These are phyloP conservation scores for Ramphastos sulfuratus DNA, from an alignment of 2,113 vertebrate genomes.

Conservation along the genomic window DNA sequence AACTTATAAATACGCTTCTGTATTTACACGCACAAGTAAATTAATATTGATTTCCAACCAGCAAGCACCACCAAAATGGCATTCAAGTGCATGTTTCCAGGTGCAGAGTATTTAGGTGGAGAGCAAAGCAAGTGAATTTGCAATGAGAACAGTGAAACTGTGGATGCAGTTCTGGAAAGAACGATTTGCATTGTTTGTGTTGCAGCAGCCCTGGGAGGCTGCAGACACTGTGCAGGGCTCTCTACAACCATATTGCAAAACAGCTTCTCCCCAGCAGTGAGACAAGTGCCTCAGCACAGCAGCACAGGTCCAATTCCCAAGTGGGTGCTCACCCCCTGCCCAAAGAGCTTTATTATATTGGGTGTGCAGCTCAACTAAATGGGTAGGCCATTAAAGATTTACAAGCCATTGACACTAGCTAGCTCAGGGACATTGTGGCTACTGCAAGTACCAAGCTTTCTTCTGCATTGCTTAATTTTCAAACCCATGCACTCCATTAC, in stretches of 20 bases:
- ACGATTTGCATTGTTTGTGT: background rate
- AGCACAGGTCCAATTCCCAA: background rate
- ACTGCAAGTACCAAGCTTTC: background rate
- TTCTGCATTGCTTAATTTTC: background rate
- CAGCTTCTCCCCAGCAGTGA: background rate
- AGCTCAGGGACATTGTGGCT: background rate
- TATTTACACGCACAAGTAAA: conserved; percentile 61
- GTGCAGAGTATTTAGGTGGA: conserved; percentile 32
- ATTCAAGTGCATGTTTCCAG: conserved; percentile 60
- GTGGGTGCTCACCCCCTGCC: background rate
- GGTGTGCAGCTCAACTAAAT: background rate
- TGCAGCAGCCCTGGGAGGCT: background rate
- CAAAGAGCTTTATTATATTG: background rate
- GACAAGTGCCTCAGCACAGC: background rate
- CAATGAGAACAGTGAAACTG: conserved; percentile 14
- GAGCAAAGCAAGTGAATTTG: conserved; percentile 49
- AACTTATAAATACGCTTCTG: conserved; percentile 63
- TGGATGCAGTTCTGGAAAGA: conserved; percentile 5
- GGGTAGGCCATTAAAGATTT: background rate
- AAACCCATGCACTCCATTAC: background rate
- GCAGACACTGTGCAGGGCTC: background rate
- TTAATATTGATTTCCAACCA: conserved; percentile 62
- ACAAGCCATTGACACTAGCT: conserved; percentile 5
- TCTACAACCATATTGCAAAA: background rate
- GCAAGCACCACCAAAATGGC: conserved; percentile 33